Conservation (phyloP, 2,113 vertebrate genomes). For the Pungitius pungitius region DNA sequence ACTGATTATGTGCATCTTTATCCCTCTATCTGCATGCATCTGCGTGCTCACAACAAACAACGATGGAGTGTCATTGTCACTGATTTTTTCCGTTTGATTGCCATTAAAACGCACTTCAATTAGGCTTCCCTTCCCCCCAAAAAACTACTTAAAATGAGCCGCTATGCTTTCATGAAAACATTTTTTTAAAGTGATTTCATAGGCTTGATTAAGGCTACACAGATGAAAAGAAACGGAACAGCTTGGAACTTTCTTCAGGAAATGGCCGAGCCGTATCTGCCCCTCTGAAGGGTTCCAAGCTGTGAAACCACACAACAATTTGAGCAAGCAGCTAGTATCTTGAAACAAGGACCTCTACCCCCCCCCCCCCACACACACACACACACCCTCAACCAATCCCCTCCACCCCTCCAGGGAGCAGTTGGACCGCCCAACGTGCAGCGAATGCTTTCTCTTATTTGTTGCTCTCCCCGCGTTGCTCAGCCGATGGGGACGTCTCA, state of each 20-base stretch:
- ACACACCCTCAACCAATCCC: not conserved
- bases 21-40: slow-evolving; percentile 25
- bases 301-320: slow-evolving; percentile 65
- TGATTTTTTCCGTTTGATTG: slow-evolving; percentile 61
- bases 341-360: slow-evolving; percentile 30
- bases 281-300: slow-evolving; percentile 58
- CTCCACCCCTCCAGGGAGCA: slow-evolving; percentile 32
- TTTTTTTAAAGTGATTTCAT: slow-evolving; percentile 37
- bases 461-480: slow-evolving; percentile 7
- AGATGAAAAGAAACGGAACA: slow-evolving; percentile 43
- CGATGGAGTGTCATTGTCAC: slow-evolving; percentile 33
- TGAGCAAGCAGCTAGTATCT: slow-evolving; percentile 52
- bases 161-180: slow-evolving; percentile 63
- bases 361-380: slow-evolving; percentile 16
- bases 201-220: slow-evolving; percentile 66
- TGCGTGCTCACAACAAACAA: slow-evolving; percentile 23
- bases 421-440: slow-evolving; percentile 48
- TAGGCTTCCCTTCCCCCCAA: slow-evolving; percentile 31
- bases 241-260: slow-evolving; percentile 49
- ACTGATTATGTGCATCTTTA: slow-evolving; percentile 19
- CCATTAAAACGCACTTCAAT: slow-evolving; percentile 68
- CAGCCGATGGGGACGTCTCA: slow-evolving; percentile 27
- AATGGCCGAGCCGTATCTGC: slow-evolving; percentile 36
- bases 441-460: slow-evolving; percentile 19
- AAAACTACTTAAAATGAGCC: slow-evolving; percentile 44